Evolutionary conservation across 1,140 invertebrate species (phyloP).

Genomic region (Nomia melanderi): DNA sequence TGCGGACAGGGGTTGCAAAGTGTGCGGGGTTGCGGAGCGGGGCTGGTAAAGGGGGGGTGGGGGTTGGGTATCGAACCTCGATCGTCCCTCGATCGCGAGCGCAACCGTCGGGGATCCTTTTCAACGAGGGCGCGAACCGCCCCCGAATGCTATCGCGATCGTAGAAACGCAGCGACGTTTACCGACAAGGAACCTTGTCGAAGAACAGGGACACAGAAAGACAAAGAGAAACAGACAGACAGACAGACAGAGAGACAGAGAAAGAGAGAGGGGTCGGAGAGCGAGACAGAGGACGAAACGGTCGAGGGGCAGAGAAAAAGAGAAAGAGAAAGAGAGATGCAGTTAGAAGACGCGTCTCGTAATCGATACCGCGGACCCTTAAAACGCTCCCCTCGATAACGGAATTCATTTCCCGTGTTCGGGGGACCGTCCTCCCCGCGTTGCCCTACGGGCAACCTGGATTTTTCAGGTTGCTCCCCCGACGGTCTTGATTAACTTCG

Average conservation of each 20-base stretch:
- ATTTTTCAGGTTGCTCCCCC: slow-evolving; percentile 22
- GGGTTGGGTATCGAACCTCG: neutral
- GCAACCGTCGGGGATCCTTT: slow-evolving; percentile 17
- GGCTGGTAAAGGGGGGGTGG: neutral
- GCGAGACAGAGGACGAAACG: neutral
- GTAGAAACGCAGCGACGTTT: slow-evolving; percentile 11
- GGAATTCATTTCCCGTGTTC: slow-evolving; percentile 46
- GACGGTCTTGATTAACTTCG: slow-evolving; percentile 40
- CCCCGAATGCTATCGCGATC: slow-evolving; percentile 21
- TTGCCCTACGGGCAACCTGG: slow-evolving; percentile 19
- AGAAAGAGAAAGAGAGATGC: slow-evolving; percentile 8
- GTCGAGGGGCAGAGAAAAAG: neutral
- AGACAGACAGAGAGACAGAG: too few relatives aligned
- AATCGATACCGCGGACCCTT: slow-evolving; percentile 11
- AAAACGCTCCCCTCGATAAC: slow-evolving; percentile 36
- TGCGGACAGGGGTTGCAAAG: too few relatives aligned
- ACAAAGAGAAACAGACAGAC: too few relatives aligned
- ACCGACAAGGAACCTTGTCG: neutral
- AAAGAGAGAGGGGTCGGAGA: too few relatives aligned
- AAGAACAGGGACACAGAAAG: neutral
- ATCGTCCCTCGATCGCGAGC: neutral
- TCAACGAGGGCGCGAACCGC: neutral
- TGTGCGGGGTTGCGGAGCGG: too few relatives aligned
- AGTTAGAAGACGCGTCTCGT: neutral
- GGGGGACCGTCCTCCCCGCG: neutral